Evolutionary conservation across 1,140 invertebrate genomes (phyloP).

Genomic region (Berghia stephanieae): DNA sequence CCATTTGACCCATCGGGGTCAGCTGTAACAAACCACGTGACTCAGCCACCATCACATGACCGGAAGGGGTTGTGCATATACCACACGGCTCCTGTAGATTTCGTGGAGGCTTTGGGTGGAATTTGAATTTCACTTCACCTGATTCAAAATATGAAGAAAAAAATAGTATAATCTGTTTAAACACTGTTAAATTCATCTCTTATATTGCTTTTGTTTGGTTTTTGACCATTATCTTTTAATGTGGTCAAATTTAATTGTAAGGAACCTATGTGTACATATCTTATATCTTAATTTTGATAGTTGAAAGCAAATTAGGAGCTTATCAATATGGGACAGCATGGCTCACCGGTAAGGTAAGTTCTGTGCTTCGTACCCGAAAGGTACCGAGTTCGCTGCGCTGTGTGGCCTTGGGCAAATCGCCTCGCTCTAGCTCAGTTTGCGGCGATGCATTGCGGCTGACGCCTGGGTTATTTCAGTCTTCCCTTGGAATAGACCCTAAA

Average conservation of each 20-base stretch:
- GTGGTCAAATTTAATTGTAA: background rate
- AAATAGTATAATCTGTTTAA: background rate
- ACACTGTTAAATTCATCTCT: background rate
- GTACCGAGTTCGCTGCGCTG: too few relatives aligned
- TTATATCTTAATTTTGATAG: background rate
- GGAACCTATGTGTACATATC: background rate
- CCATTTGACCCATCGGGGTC: conserved; percentile 4
- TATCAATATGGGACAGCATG: too few relatives aligned
- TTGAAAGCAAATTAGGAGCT: too few relatives aligned
- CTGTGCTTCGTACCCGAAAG: too few relatives aligned
- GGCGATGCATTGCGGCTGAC: too few relatives aligned
- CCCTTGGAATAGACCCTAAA: too few relatives aligned
- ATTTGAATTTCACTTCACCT: background rate
- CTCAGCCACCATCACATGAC: conserved; percentile 28
- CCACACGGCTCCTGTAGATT: conserved; percentile 28
- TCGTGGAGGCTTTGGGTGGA: conserved; percentile 21
- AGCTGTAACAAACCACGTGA: conserved; percentile 19
- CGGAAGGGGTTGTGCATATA: conserved; percentile 2
- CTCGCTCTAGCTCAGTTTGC: too few relatives aligned
- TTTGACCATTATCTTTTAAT: background rate
- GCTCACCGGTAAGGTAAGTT: too few relatives aligned
- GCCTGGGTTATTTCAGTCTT: too few relatives aligned
- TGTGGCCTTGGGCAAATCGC: too few relatives aligned
- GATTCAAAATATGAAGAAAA: background rate
- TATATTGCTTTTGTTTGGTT: background rate